Base-by-base conservation (phyloP, 2,797 vertebrate species). In the Silurus aristotelis region DNA sequence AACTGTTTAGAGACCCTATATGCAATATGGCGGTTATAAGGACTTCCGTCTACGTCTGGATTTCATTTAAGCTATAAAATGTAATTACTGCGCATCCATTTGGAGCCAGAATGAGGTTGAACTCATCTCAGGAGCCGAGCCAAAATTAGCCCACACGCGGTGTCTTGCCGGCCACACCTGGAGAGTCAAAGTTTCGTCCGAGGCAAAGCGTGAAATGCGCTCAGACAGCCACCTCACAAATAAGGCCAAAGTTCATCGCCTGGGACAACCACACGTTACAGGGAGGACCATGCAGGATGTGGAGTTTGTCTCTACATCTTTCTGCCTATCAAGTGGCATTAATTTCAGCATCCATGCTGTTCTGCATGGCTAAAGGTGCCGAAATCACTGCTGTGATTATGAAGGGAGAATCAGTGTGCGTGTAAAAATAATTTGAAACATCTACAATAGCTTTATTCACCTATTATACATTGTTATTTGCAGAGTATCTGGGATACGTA, bases 221-320 rank as follows among this genome's bases (percentile, higher is more conserved):
- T 93, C 85, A 93, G 94, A 95, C 95, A 95, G 93, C 90, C 79
- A 92, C 93, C 93, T 93, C 94, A 91, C 93, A 93, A 93, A 92
- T 92, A 92, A 91, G 93, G 94, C 94, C 91, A 94, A 90, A 94
- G 95, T 95, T 94, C 94, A 93, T 93, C 90, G 86, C 93, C 88
- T 85, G 83, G 88, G 92, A 94, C 94, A 93, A 94, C 94, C 91
- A 89, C 86, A 90, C 89, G 89, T 92, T 87, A 91, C 87, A 38
- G 88, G 90, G 88, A 89, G 90, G 82, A 88, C 80, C 79, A 71
- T 52, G 80, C 70, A 48, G 82, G 82, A 88, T 80, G 60, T 48
- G 82, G 75, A 79, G 81, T 84, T 80, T 79, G 87, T 70, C 68
- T 71, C 19, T 70, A 27, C 84, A 76, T 87, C 86, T 84, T 80